Conservation (phyloP, 2,113 vertebrate genomes). For the Eclectus roratus region DNA sequence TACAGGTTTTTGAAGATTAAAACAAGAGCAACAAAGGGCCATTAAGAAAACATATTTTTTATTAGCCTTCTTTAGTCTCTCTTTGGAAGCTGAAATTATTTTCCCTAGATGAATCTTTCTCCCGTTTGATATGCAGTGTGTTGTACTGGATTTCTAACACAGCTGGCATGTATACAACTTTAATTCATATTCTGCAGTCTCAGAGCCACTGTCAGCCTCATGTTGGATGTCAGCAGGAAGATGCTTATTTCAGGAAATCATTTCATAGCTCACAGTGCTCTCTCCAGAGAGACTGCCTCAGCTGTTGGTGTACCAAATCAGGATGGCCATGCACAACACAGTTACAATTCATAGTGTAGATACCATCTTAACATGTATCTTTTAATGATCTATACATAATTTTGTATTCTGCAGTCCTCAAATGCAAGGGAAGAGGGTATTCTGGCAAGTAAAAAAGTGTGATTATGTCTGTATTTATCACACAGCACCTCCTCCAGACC, state of each 20-base stretch:
- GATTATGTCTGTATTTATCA: not conserved
- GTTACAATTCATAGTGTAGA: not conserved
- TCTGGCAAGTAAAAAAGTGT: not conserved
- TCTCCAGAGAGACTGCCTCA: not conserved
- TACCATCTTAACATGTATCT: not conserved
- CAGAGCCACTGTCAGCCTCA: not conserved
- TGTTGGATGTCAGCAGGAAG: not conserved
- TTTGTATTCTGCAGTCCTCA: not conserved
- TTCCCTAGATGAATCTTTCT: not conserved
- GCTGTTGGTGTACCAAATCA: not conserved
- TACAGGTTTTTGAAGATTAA: not conserved
- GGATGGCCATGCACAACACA: not conserved
- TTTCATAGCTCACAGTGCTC: not conserved
- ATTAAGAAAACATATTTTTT: not conserved
- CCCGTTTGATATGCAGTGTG: not conserved
- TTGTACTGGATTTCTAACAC: not conserved
- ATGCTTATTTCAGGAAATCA: not conserved
- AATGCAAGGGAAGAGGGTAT: not conserved
- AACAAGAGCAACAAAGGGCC: not conserved
- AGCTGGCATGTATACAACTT: not conserved
- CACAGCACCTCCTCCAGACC: not conserved
- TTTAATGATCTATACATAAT: not conserved
- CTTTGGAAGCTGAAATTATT: not conserved
- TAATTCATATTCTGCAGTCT: not conserved
- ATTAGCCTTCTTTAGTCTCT: not conserved